Conservation (phyloP, 2,113 vertebrate species). For the Channa maculata region DNA sequence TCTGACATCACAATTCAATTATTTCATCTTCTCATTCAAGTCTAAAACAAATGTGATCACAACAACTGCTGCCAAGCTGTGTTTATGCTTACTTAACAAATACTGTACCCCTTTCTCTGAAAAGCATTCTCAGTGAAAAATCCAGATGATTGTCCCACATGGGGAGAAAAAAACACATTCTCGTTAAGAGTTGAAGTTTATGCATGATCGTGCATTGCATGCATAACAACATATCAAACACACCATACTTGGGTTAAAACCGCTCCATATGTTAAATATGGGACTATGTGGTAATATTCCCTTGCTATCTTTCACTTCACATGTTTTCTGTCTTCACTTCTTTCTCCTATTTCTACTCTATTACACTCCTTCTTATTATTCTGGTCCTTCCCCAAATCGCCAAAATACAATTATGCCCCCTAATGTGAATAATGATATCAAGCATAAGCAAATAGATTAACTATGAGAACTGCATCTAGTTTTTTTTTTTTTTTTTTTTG, state of each 20-base stretch:
- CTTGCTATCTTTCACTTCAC: slow-evolving; percentile 31
- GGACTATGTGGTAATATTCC: slow-evolving; percentile 37
- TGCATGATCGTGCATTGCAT: neutral
- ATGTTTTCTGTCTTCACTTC: slow-evolving; percentile 25
- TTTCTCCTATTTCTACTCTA: slow-evolving; percentile 37
- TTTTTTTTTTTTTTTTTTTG: too few species aligned
- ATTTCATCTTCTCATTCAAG: neutral
- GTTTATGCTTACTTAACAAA: neutral
- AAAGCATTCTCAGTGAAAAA: slow-evolving; percentile 1
- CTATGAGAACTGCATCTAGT: slow-evolving; percentile 58
- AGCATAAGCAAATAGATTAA: slow-evolving; percentile 54
- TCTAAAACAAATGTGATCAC: neutral
- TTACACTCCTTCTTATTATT: slow-evolving; percentile 44
- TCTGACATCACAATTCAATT: neutral
- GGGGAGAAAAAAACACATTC: neutral
- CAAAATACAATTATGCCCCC: slow-evolving; percentile 6
- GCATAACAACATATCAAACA: slow-evolving; percentile 22
- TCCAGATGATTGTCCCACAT: neutral
- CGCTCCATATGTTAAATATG: slow-evolving; percentile 37
- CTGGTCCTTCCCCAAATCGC: neutral
- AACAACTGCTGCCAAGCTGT: slow-evolving; percentile 7
- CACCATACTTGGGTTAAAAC: slow-evolving; percentile 16
- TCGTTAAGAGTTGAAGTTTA: slow-evolving; percentile 1
- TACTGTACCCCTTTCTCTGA: neutral
- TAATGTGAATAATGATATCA: slow-evolving; percentile 52